Conservation (phyloP, 2,888 invertebrate species). For the Netelia virgata region DNA sequence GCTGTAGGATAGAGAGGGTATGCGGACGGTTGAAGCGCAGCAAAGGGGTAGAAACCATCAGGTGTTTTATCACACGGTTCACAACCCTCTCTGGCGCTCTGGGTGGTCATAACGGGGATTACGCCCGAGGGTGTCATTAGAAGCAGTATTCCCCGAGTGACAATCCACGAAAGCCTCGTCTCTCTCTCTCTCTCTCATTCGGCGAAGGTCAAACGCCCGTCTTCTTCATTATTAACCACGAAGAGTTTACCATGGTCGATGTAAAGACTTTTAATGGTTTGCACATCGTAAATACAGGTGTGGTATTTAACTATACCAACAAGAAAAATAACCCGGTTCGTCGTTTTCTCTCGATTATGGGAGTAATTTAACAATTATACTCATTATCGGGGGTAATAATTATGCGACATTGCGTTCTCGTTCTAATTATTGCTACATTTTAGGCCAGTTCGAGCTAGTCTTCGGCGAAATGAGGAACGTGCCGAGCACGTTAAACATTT, state of each 20-base stretch:
- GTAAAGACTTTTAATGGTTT: constrained; percentile 16
- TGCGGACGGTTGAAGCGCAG: too few relatives aligned
- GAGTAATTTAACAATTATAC: too few relatives aligned
- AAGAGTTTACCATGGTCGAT: neutral
- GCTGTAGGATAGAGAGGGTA: neutral
- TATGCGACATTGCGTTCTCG: too few relatives aligned
- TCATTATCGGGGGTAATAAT: too few relatives aligned
- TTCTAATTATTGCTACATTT: too few relatives aligned
- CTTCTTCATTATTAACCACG: neutral
- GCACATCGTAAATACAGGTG: constrained; percentile 9
- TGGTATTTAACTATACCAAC: neutral
- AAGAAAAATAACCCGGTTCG: too few relatives aligned
- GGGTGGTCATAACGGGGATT: neutral
- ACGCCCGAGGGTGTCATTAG: neutral
- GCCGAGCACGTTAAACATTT: too few relatives aligned
- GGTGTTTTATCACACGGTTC: constrained; percentile 4
- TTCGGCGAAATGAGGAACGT: too few relatives aligned
- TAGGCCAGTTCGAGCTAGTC: too few relatives aligned
- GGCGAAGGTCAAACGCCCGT: constrained; percentile 30
- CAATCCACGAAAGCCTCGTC: constrained; percentile 3
- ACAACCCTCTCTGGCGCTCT: neutral
- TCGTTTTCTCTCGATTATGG: too few relatives aligned
- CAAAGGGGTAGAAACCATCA: neutral
- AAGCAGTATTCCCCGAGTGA: neutral
- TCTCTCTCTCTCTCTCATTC: neutral